These are phyloP conservation scores for Leistus spinibarbis DNA, from an alignment of 2,888 invertebrate genomes.

Conservation along the genomic window DNA sequence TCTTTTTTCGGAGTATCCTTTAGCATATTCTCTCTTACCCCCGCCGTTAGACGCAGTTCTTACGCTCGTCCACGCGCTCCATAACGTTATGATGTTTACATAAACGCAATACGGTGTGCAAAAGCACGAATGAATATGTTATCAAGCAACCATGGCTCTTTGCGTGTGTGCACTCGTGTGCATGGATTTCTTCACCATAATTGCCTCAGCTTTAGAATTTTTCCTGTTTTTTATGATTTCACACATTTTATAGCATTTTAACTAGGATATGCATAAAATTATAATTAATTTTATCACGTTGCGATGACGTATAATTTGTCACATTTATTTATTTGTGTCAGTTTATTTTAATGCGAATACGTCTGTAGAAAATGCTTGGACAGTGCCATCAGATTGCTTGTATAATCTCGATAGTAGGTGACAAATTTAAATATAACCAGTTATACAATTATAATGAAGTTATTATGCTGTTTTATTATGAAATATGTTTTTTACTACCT, in stretches of 20 bases:
- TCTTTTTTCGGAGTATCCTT: background rate
- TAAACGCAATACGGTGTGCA: slow-evolving; percentile 22
- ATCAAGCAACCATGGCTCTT: slow-evolving; percentile 11
- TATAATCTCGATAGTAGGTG: no score
- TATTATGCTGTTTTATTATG: no score
- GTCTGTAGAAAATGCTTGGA: no score
- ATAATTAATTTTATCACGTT: background rate
- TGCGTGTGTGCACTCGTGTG: slow-evolving; percentile 7
- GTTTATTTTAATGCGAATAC: no score
- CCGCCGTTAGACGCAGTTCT: background rate
- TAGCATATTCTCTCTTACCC: background rate
- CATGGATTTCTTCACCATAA: background rate
- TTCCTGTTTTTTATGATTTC: background rate
- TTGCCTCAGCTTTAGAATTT: background rate
- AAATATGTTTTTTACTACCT: no score
- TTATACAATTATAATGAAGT: no score
- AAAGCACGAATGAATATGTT: slow-evolving; percentile 30
- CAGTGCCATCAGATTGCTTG: no score
- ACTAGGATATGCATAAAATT: background rate
- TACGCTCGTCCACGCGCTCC: slow-evolving; percentile 15
- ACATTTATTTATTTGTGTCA: background rate
- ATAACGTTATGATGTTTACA: slow-evolving; percentile 18
- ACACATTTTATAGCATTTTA: background rate
- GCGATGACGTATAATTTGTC: background rate
- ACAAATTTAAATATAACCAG: no score